These are phyloP conservation scores for Zaprionus ghesquierei DNA, from an alignment of 1,140 invertebrate genomes.

Conservation along the genomic window DNA sequence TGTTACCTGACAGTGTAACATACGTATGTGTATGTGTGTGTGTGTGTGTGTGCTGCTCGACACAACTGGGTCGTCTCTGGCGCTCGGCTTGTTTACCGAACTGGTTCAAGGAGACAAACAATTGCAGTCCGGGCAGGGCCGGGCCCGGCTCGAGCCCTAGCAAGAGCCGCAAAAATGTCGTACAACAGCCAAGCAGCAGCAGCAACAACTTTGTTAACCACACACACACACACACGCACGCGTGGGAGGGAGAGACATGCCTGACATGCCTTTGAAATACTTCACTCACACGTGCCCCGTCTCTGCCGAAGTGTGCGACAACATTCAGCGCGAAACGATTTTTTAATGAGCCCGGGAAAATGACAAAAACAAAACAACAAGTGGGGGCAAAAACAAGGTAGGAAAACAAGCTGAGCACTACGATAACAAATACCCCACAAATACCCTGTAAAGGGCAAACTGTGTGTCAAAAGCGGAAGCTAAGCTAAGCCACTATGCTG, in stretches of 20 bases:
- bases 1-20: constrained; percentile 20
- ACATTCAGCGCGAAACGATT: constrained; percentile 57
- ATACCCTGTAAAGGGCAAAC: constrained; percentile 13
- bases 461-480: background rate
- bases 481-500: no score
- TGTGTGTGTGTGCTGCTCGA: constrained; percentile 36
- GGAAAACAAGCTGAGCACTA: background rate
- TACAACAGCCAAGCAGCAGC: constrained; percentile 43
- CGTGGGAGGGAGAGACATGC: background rate
- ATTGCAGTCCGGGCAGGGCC: constrained; percentile 51
- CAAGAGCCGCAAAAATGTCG: constrained; percentile 64
- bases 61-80: constrained; percentile 61
- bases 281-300: constrained; percentile 25
- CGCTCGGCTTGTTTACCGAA: constrained; percentile 45
- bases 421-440: background rate
- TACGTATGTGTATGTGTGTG: constrained; percentile 18
- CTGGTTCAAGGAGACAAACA: constrained; percentile 79
- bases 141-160: background rate
- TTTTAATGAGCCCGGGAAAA: constrained; percentile 67
- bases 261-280: constrained; percentile 41
- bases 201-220: constrained; percentile 56
- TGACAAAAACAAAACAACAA: constrained; percentile 34
- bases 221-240: constrained; percentile 17
- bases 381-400: background rate
- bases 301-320: constrained; percentile 54